phyloP scores from a whole-genome alignment of 2,797 vertebrate genomes.

The Thamnophis elegans region DNA sequence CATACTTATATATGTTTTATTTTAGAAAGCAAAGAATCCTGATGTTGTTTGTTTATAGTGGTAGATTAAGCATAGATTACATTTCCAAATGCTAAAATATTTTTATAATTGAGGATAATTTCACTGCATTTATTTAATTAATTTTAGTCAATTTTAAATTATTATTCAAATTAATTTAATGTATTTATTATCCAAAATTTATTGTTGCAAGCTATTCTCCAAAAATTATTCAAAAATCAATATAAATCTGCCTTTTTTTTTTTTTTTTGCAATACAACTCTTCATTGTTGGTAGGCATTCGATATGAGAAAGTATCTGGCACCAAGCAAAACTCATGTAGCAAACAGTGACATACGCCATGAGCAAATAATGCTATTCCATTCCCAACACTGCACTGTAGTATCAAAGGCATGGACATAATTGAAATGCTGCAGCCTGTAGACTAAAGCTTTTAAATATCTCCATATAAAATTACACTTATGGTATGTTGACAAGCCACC shows the following conservation, averaged over 20 bases:
- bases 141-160: neutral
- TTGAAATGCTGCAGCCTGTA: slow-evolving; percentile 66
- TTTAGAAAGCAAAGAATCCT: neutral
- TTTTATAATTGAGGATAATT: slow-evolving; percentile 27
- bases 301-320: slow-evolving; percentile 39
- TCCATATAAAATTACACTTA: slow-evolving; percentile 76
- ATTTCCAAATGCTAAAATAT: neutral
- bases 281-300: slow-evolving; percentile 28
- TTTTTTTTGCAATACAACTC: slow-evolving; percentile 29
- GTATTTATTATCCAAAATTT: neutral
- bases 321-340: slow-evolving; percentile 21
- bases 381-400: slow-evolving; percentile 49
- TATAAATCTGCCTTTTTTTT: slow-evolving; percentile 3
- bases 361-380: slow-evolving; percentile 56
- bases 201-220: neutral
- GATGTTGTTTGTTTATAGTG: neutral
- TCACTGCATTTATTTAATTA: neutral
- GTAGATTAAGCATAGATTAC: neutral
- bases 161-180: neutral
- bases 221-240: slow-evolving; percentile 48
- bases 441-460: slow-evolving; percentile 69
- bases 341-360: slow-evolving; percentile 42
- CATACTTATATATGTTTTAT: neutral
- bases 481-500: slow-evolving; percentile 72
- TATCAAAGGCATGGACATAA: slow-evolving; percentile 72